Conservation (phyloP, 2,113 vertebrate species). For the Triplophysa dalaica region DNA sequence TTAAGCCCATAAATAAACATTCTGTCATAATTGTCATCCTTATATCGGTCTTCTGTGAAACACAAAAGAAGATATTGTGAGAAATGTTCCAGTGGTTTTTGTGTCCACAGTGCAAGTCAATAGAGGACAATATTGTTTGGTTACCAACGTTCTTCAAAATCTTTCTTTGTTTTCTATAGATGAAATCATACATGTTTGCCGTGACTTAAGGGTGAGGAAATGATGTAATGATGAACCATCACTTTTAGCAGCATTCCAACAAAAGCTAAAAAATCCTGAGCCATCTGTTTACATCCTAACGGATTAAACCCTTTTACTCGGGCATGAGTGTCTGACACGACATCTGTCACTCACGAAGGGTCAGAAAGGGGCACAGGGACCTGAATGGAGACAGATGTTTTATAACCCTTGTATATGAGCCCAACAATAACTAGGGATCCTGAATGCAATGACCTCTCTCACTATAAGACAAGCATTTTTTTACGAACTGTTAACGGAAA, state of each 20-base stretch:
- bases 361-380: background rate
- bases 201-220: no score
- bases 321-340: slow-evolving; percentile 26
- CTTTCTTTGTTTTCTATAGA: no score
- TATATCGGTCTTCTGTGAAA: no score
- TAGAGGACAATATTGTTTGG: no score
- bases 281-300: slow-evolving; percentile 35
- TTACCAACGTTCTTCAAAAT: no score
- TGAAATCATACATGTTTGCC: no score
- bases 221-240: background rate
- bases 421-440: background rate
- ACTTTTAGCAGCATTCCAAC: slow-evolving; percentile 69
- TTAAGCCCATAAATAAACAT: no score
- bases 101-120: no score
- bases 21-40: no score
- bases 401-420: slow-evolving; percentile 19
- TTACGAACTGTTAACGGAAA: no score
- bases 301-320: background rate
- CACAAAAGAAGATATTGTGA: no score
- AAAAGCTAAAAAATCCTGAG: slow-evolving; percentile 73
- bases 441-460: slow-evolving; percentile 26
- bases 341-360: slow-evolving; percentile 39
- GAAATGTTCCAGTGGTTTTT: no score
- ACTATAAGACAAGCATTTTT: background rate
- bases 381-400: slow-evolving; percentile 39